Evolutionary conservation across 2,797 vertebrate species (phyloP).

Genomic region (Ptychadena robeensis): DNA sequence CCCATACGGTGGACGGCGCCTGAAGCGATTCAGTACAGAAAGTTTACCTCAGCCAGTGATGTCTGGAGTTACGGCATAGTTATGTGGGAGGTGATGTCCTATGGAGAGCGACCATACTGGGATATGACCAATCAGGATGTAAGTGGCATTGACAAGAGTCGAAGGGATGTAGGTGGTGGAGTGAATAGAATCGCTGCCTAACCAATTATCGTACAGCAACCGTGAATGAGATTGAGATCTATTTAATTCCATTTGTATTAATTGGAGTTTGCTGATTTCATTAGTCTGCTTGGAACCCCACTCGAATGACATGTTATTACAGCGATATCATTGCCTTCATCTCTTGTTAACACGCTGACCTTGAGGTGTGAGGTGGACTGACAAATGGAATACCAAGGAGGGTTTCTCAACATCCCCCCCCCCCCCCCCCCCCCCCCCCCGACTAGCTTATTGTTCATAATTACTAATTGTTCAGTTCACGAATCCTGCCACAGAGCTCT

Average conservation of each 20-base stretch:
- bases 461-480: no score
- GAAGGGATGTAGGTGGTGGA: not conserved
- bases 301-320: no score
- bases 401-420: not conserved
- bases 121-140: constrained; percentile 85
- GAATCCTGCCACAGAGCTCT: not conserved
- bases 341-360: no score
- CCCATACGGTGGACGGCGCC: constrained; percentile 81
- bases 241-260: no score
- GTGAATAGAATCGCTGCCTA: not conserved
- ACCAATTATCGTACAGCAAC: not conserved
- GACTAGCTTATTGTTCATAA: constrained; percentile 8
- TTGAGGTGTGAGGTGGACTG: constrained; percentile 43
- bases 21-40: constrained; percentile 80
- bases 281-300: no score
- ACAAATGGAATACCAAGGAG: not conserved
- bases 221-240: not conserved
- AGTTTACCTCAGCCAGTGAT: constrained; percentile 80
- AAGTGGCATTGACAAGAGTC: constrained; percentile 63
- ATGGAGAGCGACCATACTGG: constrained; percentile 81
- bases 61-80: constrained; percentile 82
- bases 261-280: not conserved
- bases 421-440: not conserved
- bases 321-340: no score
- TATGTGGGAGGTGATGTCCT: constrained; percentile 85